Evolutionary conservation across 2,113 vertebrate genomes (phyloP).

Genomic region (Cyprinodon tularosa): DNA sequence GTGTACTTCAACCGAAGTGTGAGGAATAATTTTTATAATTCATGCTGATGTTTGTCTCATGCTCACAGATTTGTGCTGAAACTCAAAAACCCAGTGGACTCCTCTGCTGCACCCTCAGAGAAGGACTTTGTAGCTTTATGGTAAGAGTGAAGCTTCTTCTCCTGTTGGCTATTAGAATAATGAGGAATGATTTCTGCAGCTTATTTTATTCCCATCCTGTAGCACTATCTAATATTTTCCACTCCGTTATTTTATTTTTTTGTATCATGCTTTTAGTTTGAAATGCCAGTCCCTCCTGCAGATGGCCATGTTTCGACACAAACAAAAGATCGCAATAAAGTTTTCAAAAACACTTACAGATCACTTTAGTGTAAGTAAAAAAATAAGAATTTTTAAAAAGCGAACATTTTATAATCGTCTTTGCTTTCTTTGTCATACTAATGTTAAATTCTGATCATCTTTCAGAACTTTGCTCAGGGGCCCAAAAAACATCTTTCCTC

Average conservation of each 20-base stretch:
- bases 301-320: constrained; percentile 93
- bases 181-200: not conserved
- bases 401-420: not conserved
- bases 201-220: not conserved
- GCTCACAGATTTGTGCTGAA: constrained; percentile 85
- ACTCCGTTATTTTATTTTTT: too few species aligned
- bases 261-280: constrained; percentile 78
- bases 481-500: constrained; percentile 76
- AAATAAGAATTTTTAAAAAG: too few species aligned
- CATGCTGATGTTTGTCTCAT: not conserved
- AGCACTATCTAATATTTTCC: not conserved
- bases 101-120: constrained; percentile 79
- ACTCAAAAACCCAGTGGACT: constrained; percentile 82
- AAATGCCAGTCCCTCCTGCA: constrained; percentile 92
- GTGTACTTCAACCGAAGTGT: not conserved
- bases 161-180: not conserved
- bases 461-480: constrained; percentile 80
- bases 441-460: constrained; percentile 15
- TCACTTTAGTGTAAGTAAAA: constrained; percentile 86
- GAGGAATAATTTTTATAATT: not conserved
- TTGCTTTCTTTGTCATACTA: not conserved
- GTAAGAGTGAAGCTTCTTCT: constrained; percentile 67
- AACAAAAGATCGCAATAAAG: constrained; percentile 88
- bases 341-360: constrained; percentile 90
- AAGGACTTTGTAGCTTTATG: constrained; percentile 89